phyloP scores from a whole-genome alignment of 1,140 invertebrate genomes.

The Cephus cinctus region DNA sequence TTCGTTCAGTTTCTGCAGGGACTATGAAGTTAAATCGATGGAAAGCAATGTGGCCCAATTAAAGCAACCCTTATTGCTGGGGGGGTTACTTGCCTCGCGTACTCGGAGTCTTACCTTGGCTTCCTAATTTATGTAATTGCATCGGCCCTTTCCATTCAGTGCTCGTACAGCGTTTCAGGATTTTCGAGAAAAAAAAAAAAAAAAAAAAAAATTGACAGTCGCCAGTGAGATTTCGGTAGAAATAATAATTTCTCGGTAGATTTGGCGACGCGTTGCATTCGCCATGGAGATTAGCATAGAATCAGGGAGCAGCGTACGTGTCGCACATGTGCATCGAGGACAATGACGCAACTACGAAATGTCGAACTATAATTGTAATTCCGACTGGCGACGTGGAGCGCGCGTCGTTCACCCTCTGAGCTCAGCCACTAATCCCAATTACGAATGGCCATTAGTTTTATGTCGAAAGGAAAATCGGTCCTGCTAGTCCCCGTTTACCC shows the following conservation, averaged over 20 bases:
- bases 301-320: slow-evolving; percentile 6
- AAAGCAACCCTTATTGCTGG: no score
- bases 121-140: slow-evolving; percentile 19
- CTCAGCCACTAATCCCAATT: slow-evolving; percentile 48
- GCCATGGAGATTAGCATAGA: no score
- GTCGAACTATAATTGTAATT: slow-evolving; percentile 33
- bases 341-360: slow-evolving; percentile 23
- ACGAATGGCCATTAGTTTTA: slow-evolving; percentile 52
- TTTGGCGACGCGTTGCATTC: no score
- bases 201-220: slow-evolving; percentile 5
- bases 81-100: no score
- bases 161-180: slow-evolving; percentile 1
- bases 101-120: no score
- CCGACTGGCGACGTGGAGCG: no score
- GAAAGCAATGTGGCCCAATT: slow-evolving; percentile 34
- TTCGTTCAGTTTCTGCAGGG: slow-evolving; percentile 16
- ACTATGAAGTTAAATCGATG: slow-evolving; percentile 43
- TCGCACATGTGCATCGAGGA: slow-evolving; percentile 29
- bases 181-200: slow-evolving; percentile 9
- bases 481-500: slow-evolving; percentile 14
- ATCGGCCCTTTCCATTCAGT: slow-evolving; percentile 25
- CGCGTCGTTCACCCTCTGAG: slow-evolving; percentile 15
- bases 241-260: no score
- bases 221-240: no score
- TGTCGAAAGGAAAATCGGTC: slow-evolving; percentile 41